Conservation (phyloP, 2,888 invertebrate species). For the Pollenia labialis region DNA sequence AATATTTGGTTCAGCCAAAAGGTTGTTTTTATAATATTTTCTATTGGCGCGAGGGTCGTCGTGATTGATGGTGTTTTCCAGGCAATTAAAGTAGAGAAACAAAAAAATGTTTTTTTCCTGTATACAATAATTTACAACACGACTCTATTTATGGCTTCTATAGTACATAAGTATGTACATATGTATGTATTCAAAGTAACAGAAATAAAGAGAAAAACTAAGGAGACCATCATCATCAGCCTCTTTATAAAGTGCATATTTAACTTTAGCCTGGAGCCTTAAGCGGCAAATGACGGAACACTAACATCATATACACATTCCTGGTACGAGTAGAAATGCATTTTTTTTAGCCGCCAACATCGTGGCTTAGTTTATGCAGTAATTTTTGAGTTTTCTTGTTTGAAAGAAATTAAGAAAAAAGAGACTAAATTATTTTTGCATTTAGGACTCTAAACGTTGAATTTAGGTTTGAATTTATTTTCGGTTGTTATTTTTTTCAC, state of each 20-base stretch:
- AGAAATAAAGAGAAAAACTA: slow-evolving; percentile 30
- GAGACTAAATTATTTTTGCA: slow-evolving; percentile 42
- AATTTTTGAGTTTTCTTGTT: slow-evolving; percentile 39
- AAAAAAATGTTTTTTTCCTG: slow-evolving; percentile 11
- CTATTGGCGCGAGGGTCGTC: slow-evolving; percentile 69
- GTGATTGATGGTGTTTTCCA: slow-evolving; percentile 79
- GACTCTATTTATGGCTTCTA: slow-evolving; percentile 55
- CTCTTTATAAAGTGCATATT: slow-evolving; percentile 52
- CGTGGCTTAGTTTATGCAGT: slow-evolving; percentile 50
- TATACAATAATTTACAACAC: slow-evolving; percentile 58
- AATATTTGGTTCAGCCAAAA: slow-evolving; percentile 58
- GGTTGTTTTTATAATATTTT: slow-evolving; percentile 44
- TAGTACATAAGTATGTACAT: neutral
- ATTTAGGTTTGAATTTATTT: slow-evolving; percentile 45
- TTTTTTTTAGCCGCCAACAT: slow-evolving; percentile 45
- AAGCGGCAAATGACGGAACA: slow-evolving; percentile 33
- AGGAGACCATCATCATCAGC: slow-evolving; percentile 37
- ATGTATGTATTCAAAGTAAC: neutral
- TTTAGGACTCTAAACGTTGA: slow-evolving; percentile 46
- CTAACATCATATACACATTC: slow-evolving; percentile 2
- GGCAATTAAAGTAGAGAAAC: slow-evolving; percentile 63
- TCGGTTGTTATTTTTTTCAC: slow-evolving; percentile 7
- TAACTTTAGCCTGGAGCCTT: slow-evolving; percentile 58
- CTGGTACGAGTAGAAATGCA: slow-evolving; percentile 29
- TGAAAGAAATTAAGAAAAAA: neutral